These are phyloP conservation scores for Danio choprae DNA, from an alignment of 2,797 vertebrate genomes.

Conservation along the genomic window DNA sequence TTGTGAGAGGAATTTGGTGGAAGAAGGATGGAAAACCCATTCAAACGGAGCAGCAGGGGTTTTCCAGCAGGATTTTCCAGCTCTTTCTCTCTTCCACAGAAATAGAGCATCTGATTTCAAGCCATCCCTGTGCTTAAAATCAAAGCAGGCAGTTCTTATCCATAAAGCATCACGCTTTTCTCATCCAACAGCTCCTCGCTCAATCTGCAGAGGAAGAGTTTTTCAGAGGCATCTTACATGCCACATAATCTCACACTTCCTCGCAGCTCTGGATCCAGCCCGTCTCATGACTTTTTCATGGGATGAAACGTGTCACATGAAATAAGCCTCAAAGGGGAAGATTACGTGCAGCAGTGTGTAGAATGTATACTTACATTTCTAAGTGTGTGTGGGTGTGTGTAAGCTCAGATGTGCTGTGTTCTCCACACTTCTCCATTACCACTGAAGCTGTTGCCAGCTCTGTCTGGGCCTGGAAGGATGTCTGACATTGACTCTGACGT, in stretches of 20 bases:
- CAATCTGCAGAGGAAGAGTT: constrained; percentile 23
- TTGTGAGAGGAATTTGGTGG: background rate
- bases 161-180: constrained; percentile 58
- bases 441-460: constrained; percentile 64
- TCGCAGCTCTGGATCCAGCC: constrained; percentile 73
- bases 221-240: constrained; percentile 63
- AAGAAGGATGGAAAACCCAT: constrained; percentile 26
- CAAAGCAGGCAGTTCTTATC: constrained; percentile 57
- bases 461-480: constrained; percentile 71
- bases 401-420: constrained; percentile 49
- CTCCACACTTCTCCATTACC: constrained; percentile 44
- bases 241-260: constrained; percentile 71
- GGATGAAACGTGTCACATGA: constrained; percentile 70
- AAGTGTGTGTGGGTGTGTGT: constrained; percentile 27
- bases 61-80: constrained; percentile 54
- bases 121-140: constrained; percentile 47
- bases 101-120: constrained; percentile 48
- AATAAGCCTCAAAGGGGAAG: constrained; percentile 72
- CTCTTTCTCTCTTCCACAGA: constrained; percentile 44
- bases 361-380: constrained; percentile 25
- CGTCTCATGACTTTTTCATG: constrained; percentile 72
- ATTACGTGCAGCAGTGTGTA: constrained; percentile 50
- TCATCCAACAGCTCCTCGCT: constrained; percentile 42
- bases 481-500: constrained; percentile 75
- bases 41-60: constrained; percentile 32